Conservation (phyloP, 2,888 invertebrate genomes). For the Eupelmus urozonus region DNA sequence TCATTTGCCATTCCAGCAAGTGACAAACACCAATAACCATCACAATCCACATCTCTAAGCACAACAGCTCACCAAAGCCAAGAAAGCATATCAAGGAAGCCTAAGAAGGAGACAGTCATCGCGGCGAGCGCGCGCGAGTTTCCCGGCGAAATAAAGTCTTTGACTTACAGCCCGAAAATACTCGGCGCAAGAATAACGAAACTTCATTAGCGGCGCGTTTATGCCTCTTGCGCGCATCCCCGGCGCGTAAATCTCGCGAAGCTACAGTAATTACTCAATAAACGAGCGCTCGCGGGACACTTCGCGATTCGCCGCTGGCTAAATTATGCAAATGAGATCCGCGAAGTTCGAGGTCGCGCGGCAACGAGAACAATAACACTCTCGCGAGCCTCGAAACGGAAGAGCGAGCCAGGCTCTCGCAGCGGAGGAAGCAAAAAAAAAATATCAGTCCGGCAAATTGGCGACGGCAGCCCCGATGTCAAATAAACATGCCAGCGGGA, state of each 20-base stretch:
- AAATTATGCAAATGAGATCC: slow-evolving; percentile 59
- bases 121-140: too few species aligned
- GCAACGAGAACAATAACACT: slow-evolving; percentile 21
- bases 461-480: slow-evolving; percentile 73
- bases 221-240: not conserved
- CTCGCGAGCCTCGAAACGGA: too few species aligned
- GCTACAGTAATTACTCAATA: slow-evolving; percentile 52
- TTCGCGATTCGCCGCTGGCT: slow-evolving; percentile 35
- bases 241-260: slow-evolving; percentile 43
- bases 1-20: too few species aligned
- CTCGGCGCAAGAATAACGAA: not conserved
- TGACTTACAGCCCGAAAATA: not conserved
- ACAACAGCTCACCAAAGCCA: too few species aligned
- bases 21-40: too few species aligned
- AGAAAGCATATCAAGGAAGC: too few species aligned
- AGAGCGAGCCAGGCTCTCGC: too few species aligned
- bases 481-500: slow-evolving; percentile 76
- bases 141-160: not conserved
- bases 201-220: not conserved
- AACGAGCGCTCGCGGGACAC: slow-evolving; percentile 27
- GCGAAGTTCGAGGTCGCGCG: slow-evolving; percentile 52
- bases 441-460: slow-evolving; percentile 55
- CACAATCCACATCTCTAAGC: too few species aligned
- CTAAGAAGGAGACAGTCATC: too few species aligned
- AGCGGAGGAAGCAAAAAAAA: slow-evolving; percentile 12